These are phyloP conservation scores for Tetramorium simillimum DNA, from an alignment of 1,140 invertebrate genomes.

Conservation along the genomic window DNA sequence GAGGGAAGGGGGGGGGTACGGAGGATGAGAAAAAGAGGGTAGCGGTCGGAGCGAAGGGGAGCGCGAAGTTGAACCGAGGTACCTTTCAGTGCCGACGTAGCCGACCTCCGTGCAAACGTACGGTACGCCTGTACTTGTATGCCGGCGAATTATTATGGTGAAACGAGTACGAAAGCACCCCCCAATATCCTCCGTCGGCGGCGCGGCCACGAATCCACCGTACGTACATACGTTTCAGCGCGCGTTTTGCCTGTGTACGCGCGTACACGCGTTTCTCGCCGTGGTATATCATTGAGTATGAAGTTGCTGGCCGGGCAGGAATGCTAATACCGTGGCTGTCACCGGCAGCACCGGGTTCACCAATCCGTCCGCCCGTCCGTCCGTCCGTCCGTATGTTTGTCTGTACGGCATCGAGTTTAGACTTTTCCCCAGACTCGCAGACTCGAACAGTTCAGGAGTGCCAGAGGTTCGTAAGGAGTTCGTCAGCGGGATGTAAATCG, in stretches of 20 bases:
- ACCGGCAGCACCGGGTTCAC: slow-evolving; percentile 70
- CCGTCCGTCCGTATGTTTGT: slow-evolving; percentile 40
- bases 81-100: slow-evolving; percentile 70
- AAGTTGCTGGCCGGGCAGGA: slow-evolving; percentile 76
- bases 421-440: slow-evolving; percentile 64
- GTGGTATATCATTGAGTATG: slow-evolving; percentile 63
- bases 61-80: slow-evolving; percentile 70
- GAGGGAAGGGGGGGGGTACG: background rate
- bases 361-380: slow-evolving; percentile 67
- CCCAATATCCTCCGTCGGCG: slow-evolving; percentile 69
- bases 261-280: slow-evolving; percentile 61
- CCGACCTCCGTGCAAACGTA: slow-evolving; percentile 69
- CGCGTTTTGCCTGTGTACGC: slow-evolving; percentile 5
- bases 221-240: background rate
- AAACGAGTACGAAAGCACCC: slow-evolving; percentile 75
- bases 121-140: slow-evolving; percentile 69
- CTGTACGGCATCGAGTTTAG: slow-evolving; percentile 43
- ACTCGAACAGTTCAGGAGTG: background rate
- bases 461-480: background rate
- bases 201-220: slow-evolving; percentile 63
- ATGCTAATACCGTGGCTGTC: slow-evolving; percentile 80
- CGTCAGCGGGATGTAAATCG: background rate
- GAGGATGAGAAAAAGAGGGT: slow-evolving; percentile 43
- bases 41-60: slow-evolving; percentile 40
- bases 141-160: slow-evolving; percentile 73